A percentile compares a stretch with the other conserved stretches of the same genome.
These are phyloP conservation scores for Xenentodon cancila DNA, from an alignment of 2,797 vertebrate species.

Conservation along the genomic window DNA sequence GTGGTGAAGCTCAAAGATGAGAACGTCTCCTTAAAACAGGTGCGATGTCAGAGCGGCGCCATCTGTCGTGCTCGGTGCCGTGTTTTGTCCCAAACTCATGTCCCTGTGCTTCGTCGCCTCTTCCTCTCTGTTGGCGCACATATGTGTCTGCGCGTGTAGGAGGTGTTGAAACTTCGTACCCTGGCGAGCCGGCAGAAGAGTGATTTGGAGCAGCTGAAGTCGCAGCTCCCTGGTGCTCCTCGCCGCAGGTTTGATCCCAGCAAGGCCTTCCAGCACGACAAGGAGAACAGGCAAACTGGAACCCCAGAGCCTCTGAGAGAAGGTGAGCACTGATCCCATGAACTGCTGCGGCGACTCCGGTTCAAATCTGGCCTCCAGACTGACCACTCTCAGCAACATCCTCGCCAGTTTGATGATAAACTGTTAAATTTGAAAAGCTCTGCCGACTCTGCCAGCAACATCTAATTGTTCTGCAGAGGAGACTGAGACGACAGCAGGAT, in stretches of 20 bases:
- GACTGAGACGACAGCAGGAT: too few relatives aligned
- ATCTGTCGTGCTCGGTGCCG: not conserved
- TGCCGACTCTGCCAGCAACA: too few relatives aligned
- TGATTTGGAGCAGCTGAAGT: constrained; percentile 84
- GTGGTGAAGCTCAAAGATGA: constrained; percentile 95
- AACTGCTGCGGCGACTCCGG: not conserved
- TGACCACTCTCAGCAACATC: not conserved
- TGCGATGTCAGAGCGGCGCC: constrained; percentile 46
- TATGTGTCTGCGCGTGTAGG: constrained; percentile 73
- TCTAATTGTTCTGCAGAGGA: too few relatives aligned
- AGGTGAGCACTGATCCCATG: constrained; percentile 71
- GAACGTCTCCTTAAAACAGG: constrained; percentile 90
- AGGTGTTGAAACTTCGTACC: constrained; percentile 85
- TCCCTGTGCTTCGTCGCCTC: not conserved
- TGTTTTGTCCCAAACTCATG: not conserved
- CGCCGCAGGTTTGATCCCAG: constrained; percentile 85
- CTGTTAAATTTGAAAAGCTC: too few relatives aligned
- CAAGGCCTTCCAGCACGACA: constrained; percentile 91
- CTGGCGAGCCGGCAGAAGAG: constrained; percentile 82
- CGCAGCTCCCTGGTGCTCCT: constrained; percentile 66
- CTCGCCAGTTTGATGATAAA: too few relatives aligned
- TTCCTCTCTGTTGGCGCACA: not conserved
- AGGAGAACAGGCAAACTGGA: constrained; percentile 87
- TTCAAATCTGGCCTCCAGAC: not conserved
- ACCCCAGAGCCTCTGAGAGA: constrained; percentile 80